Base-by-base conservation (phyloP, 2,113 vertebrate genomes). In the Heptranchias perlo region DNA sequence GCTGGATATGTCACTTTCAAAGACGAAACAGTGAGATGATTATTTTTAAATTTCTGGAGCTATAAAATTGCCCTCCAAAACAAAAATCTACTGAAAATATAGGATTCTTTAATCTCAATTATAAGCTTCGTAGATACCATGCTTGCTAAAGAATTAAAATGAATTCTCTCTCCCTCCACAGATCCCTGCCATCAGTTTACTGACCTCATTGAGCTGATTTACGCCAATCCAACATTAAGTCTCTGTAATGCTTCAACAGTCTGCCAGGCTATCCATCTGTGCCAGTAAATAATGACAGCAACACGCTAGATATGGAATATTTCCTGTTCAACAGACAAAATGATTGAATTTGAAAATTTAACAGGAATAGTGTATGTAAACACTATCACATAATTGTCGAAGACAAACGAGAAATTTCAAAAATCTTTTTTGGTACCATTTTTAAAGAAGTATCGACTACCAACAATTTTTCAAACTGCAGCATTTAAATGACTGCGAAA, bases 181-280 rank as follows among this genome's bases (percentile, higher is more conserved):
- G 93, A 94, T 67, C 93, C 39, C 92, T 44, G n/a, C 58, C 39
- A 94, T 69, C 4, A 58, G 93, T 67, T 94, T 94, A 94, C 62
- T 94, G 93, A 94, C 93, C 93, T 94, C 93, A 94, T 94, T 94
- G 62, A 94, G 61, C 92, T 64, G 93, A 67, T 94, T 67, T 67
- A 94, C 62, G 18, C 21, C 93, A 94, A 93, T 62, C 91, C 91
- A 93, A 64, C n/a, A 93, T 94, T 94, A 94, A 44, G n/a, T 67
- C 62, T 67, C 14, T 93, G n/a, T 67, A 94, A 94, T 94, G 25
- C 93, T 67, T 94, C 44, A 28, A 94, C 39, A 65, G 92, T 94
- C 93, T 67, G 62, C 93, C 93, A n/a, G 54, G 54, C 87, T 92
- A 92, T 61, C 87, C 87, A 69, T 94, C 62, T 94, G 93, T 64